Percentiles rank a stretch among this genome's conserved stretches.
Conservation (phyloP, 2,113 vertebrate genomes). For the Larimichthys crocea region DNA sequence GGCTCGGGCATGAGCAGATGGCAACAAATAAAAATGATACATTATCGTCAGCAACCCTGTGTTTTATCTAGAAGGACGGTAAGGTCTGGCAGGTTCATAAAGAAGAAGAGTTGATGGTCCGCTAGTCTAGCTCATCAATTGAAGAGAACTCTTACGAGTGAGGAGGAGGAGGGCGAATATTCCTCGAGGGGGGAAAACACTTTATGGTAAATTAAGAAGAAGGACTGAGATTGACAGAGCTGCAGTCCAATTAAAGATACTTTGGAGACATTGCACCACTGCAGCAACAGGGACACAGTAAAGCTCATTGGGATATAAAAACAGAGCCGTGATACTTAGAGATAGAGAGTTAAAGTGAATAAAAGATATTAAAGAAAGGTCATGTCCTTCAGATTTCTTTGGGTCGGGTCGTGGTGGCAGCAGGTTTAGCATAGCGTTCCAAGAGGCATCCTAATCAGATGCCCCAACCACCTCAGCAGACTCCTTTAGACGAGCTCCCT, state of each 20-base stretch:
- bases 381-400: not conserved
- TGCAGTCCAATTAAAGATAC: not conserved
- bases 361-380: constrained; percentile 24
- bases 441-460: too few species aligned
- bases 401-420: too few species aligned
- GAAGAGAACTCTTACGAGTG: not conserved
- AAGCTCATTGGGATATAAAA: not conserved
- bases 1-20: not conserved
- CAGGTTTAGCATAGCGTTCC: too few species aligned
- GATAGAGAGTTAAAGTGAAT: not conserved
- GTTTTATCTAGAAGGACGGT: not conserved
- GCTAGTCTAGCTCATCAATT: not conserved
- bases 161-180: not conserved
- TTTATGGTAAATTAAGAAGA: not conserved
- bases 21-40: not conserved
- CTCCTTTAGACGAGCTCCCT: too few species aligned
- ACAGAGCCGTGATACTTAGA: not conserved
- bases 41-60: not conserved
- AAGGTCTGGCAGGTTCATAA: too few species aligned
- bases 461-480: too few species aligned
- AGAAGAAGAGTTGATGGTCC: not conserved
- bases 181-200: not conserved
- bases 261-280: not conserved
- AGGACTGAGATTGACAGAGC: not conserved
- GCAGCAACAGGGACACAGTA: not conserved